A percentile compares a stretch with the other conserved stretches of the same genome.
phyloP scores from a whole-genome alignment of 2,888 invertebrate genomes.

The Platerodrilus igneus region DNA sequence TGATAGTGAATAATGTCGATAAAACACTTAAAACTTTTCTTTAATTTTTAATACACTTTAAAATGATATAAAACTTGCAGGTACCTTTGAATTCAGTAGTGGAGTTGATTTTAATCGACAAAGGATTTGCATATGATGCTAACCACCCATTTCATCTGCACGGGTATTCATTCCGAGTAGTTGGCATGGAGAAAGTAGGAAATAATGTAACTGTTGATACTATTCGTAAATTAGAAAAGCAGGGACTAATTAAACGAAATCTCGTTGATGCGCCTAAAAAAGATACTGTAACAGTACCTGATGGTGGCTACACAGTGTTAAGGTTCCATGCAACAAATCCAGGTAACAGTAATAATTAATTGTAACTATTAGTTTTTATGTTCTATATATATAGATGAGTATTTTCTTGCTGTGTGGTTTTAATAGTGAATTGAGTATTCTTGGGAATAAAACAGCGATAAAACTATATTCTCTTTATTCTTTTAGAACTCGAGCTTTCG shows the following conservation, averaged over 20 bases:
- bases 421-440: no score
- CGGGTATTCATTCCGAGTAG: constrained; percentile 79
- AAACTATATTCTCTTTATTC: no score
- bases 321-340: constrained; percentile 83
- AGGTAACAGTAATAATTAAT: constrained; percentile 48
- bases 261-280: constrained; percentile 72
- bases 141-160: constrained; percentile 88
- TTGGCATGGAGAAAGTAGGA: constrained; percentile 71
- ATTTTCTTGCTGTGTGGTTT: no score
- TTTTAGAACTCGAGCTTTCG: no score
- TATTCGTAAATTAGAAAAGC: constrained; percentile 61
- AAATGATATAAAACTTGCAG: no score
- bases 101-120: constrained; percentile 80
- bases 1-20: no score
- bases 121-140: constrained; percentile 76
- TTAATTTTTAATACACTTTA: no score
- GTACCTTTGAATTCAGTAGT: constrained; percentile 70
- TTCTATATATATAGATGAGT: no score
- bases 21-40: no score
- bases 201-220: constrained; percentile 65
- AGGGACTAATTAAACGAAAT: constrained; percentile 67
- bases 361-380: no score
- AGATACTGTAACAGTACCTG: constrained; percentile 87
- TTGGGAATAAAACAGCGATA: no score
- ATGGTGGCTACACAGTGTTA: constrained; percentile 84